phyloP scores from a whole-genome alignment of 2,888 invertebrate genomes.

The Amphipyra berbera region DNA sequence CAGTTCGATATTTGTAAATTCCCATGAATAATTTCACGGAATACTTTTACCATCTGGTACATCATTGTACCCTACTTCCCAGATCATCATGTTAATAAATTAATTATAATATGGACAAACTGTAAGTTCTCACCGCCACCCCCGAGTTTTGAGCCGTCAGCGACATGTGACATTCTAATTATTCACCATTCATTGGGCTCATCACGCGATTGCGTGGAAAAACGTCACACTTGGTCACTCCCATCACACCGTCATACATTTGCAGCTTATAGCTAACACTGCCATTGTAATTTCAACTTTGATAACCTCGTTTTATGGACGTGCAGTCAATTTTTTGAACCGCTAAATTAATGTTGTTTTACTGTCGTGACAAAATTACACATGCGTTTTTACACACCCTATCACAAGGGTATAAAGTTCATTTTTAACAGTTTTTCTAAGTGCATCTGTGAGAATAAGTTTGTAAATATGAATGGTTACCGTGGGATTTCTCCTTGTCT shows the following conservation, averaged over 20 bases:
- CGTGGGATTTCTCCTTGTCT: conserved; percentile 85
- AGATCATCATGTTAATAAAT: conserved; percentile 46
- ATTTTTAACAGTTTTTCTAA: conserved; percentile 10
- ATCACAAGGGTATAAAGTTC: conserved; percentile 43
- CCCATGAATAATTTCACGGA: neutral
- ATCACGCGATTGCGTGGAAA: conserved; percentile 83
- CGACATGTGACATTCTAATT: conserved; percentile 80
- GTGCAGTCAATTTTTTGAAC: neutral
- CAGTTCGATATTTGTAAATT: too few relatives aligned
- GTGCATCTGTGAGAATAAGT: conserved; percentile 24
- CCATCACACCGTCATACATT: conserved; percentile 45
- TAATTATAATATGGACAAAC: conserved; percentile 34
- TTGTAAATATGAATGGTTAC: conserved; percentile 63
- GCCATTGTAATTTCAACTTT: conserved; percentile 47
- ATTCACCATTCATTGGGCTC: conserved; percentile 78
- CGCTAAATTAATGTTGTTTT: conserved; percentile 12
- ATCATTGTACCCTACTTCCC: conserved; percentile 34
- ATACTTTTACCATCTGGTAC: conserved; percentile 38
- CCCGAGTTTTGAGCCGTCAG: conserved; percentile 65
- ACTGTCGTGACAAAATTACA: conserved; percentile 42
- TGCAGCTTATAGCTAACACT: conserved; percentile 9
- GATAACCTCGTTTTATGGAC: neutral
- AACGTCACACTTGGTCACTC: conserved; percentile 77
- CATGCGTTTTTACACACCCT: conserved; percentile 26
- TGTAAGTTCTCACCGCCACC: conserved; percentile 69